Base-by-base conservation (phyloP, 2,113 vertebrate genomes). In the Megaleporinus macrocephalus region DNA sequence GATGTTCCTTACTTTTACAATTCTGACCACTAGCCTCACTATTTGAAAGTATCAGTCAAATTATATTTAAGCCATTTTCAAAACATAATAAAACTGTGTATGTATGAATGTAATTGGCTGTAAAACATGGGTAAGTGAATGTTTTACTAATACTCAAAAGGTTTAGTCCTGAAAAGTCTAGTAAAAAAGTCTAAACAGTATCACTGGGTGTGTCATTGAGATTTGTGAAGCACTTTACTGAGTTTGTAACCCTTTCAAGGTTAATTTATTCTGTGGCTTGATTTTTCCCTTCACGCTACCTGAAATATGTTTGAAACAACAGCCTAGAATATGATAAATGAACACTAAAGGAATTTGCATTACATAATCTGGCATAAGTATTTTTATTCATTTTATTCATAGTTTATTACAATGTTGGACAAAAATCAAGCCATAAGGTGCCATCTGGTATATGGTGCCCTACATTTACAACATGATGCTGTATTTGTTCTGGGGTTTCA, bases 191-290 rank as follows among this genome's bases (percentile, higher is more conserved):
- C 18, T 26, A 80, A 80, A 61, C 30, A 36, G 29, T 36, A 29
- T 65, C 47, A 70, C 13, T 70, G 30, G 30, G 7, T 76, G 33
- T 41, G 57, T 69, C 61, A 57, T 29, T 76, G 51, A 69, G 14
- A 83, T 57, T 80, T 80, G 61, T 63, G 14, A 26, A 41, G 61
- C 44, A 83, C 49, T 85, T 81, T 70, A 47, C 47, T 76, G 30
- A 82, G 59, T 65, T 74, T 76, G 47, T 33, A 71, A 68, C 75
- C 44, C 22, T 49, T 33, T 76, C 44, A 59, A 69, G 22, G 26
- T 44, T 36, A 74, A 81, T 68, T 59, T 83, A 59, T 76, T 71
- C 12, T 81, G 27, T 57, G 5, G 22, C 26, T 87, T 86, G 92
- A 47, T 55, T 57, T 53, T 51, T 36, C 10, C 30, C 22, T 22